Base-by-base conservation (phyloP, 2,797 vertebrate species). In the Fistularia tabacaria region DNA sequence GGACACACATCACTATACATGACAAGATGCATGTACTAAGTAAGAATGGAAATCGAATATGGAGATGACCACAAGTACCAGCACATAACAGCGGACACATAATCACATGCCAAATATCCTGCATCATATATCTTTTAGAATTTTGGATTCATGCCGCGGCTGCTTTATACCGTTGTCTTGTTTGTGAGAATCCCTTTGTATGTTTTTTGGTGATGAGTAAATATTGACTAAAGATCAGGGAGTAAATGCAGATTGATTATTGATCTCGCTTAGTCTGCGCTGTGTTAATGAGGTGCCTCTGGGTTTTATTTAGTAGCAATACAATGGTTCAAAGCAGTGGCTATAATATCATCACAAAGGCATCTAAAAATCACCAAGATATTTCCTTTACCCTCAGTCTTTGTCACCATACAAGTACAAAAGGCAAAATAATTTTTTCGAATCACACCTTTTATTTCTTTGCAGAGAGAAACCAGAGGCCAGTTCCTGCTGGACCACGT, bases 401-500 rank as follows among this genome's bases (percentile, higher is more conserved):
- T 25, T 25, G 25, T 25, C 25, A 25, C 25, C 25, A 25, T 25
- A 25, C 2, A 25, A 25, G 25, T 7, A 45, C 43, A n/a, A n/a
- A n/a, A n/a, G n/a, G n/a, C n/a, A n/a, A n/a, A n/a, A 10, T 10
- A 45, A 7, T 45, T 11, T 49, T 38, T 11, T 49, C 9, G 36
- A 36, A 36, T 7, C 13, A 9, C 7, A 9, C 10, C 14, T 42
- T 14, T 45, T 7, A 8, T 82, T 87, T 50, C 60, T 87, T 91
- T 87, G 41, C 92, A 99, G 97, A 95, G 91, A 85, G 96, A 98
- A 73, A 97, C 96, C 56, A 98, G 94, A 87, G 96, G 97, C 48
- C 97, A 98, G 81, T 95, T 95, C 87, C 91, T 99, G 53, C 85
- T 99, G 76, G 97, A 98, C 77, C 91, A 97, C 79, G 93, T 98